These are phyloP conservation scores for Varanus komodoensis DNA, from an alignment of 2,113 vertebrate genomes.

Conservation along the genomic window DNA sequence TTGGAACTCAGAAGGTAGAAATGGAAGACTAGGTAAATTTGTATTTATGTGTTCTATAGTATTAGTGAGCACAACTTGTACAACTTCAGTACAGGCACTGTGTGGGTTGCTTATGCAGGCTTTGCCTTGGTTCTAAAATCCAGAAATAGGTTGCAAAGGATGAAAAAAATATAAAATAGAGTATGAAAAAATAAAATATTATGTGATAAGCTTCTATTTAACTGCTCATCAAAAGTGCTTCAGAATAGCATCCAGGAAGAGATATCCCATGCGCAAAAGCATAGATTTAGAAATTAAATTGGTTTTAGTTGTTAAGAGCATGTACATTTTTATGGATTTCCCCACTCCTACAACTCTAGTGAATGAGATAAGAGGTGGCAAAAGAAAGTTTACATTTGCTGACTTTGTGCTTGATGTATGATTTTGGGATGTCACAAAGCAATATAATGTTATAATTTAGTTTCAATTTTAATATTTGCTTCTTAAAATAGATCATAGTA, in stretches of 20 bases:
- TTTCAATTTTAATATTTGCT: not conserved
- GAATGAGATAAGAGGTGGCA: constrained; percentile 50
- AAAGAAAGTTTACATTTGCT: not conserved
- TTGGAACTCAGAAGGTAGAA: too few species aligned
- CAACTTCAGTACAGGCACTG: not conserved
- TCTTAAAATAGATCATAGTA: constrained; percentile 46
- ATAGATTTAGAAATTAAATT: constrained; percentile 9
- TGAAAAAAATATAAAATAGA: not conserved
- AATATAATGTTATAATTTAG: constrained; percentile 25
- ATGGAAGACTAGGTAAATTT: not conserved
- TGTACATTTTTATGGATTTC: constrained; percentile 45
- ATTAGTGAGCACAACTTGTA: not conserved
- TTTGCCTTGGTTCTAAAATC: not conserved
- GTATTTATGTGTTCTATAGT: not conserved
- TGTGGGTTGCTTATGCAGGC: not conserved
- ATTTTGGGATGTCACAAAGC: constrained; percentile 33
- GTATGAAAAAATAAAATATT: not conserved
- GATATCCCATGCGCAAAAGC: accelerated
- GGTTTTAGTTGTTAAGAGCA: constrained; percentile 25
- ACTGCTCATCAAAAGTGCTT: not conserved
- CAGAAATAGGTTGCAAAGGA: not conserved
- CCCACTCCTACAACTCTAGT: not conserved
- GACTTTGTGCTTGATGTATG: constrained; percentile 42
- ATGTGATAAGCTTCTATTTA: constrained; percentile 14
- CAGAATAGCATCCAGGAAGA: constrained; percentile 29